phyloP scores from a whole-genome alignment of 2,797 vertebrate genomes.

The Spea hammondii region DNA sequence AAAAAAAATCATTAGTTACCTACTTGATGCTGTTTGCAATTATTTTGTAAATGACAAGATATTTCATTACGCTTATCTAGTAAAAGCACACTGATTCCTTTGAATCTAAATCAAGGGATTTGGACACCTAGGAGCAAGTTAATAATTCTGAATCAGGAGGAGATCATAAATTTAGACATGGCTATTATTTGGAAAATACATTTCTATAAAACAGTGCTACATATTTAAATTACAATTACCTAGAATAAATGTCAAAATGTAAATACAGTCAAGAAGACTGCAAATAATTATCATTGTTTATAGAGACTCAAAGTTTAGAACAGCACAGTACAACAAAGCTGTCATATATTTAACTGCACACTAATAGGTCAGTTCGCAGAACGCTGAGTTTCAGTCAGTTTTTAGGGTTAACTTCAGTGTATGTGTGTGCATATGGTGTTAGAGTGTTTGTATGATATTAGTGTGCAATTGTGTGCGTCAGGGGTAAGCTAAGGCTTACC shows the following conservation, averaged over 20 bases:
- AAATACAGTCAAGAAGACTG: not conserved
- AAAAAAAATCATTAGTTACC: constrained; percentile 22
- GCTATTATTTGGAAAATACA: not conserved
- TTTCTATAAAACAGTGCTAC: not conserved
- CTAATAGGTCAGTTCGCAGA: too few relatives aligned
- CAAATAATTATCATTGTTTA: too few relatives aligned
- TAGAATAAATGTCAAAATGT: not conserved
- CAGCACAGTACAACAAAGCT: too few relatives aligned
- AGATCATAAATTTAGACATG: not conserved
- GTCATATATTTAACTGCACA: too few relatives aligned
- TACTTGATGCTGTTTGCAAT: constrained; percentile 21
- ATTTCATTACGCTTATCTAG: constrained; percentile 24
- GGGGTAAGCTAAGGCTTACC: too few relatives aligned
- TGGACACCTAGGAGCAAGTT: not conserved
- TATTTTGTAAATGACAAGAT: constrained; percentile 37
- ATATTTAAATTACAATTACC: not conserved
- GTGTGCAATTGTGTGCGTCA: too few relatives aligned
- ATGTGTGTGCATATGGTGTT: too few relatives aligned
- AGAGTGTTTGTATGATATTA: too few relatives aligned
- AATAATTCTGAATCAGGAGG: constrained; percentile 4
- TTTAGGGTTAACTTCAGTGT: too few relatives aligned
- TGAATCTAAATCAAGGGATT: constrained; percentile 18
- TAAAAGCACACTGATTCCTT: constrained; percentile 4
- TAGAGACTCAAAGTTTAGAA: too few relatives aligned
- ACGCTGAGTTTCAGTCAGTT: too few relatives aligned